Evolutionary conservation across 2,113 vertebrate genomes (phyloP), one percentile per base, ranked within the genome.

Genomic region (Suncus etruscus): DNA sequence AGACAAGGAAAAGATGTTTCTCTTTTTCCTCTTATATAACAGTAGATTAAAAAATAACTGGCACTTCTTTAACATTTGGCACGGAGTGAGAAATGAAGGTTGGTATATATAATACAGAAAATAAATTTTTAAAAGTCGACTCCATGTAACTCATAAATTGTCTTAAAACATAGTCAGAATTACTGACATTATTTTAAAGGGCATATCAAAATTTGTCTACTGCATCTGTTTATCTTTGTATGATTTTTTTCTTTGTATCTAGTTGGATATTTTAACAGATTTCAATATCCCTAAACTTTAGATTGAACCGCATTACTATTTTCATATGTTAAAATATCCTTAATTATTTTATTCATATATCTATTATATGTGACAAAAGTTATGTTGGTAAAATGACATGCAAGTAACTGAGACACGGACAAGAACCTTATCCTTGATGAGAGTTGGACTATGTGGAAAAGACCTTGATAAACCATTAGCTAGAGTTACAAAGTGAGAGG

Each of bases 281-380:
- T 8, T 45, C 8, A 89, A 27, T 63, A 61, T 63, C 18, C 87
- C 78, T 18, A 70, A 27, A 3, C 51, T 1, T 12, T 66, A 20
- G 63, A 68, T 32, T 72, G 51, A 90, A 90, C 15, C 9, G 72
- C n/a, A 90, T 76, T 90, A 18, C 85, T 90, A 63, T 83, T 91
- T 88, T 9, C n/a, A 66, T 16, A 32, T 74, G 72, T 61, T 63
- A 89, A 87, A 14, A 92, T 63, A 29, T 76, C 31, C 47, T 68
- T 81, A 24, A 45, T 63, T 63, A 63, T 73, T 61, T 66, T 3
- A 86, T 47, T 45, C 20, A 54, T 25, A 20, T 25, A 76, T 70
- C 32, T 76, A 31, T 31, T 81, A 9, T 1, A 31, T 83, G 12
- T 86, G 48, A 9, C 45, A 93, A 27, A 45, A 85, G 70, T 45